Conservation (phyloP, 2,888 invertebrate species). For the Mamestra brassicae region DNA sequence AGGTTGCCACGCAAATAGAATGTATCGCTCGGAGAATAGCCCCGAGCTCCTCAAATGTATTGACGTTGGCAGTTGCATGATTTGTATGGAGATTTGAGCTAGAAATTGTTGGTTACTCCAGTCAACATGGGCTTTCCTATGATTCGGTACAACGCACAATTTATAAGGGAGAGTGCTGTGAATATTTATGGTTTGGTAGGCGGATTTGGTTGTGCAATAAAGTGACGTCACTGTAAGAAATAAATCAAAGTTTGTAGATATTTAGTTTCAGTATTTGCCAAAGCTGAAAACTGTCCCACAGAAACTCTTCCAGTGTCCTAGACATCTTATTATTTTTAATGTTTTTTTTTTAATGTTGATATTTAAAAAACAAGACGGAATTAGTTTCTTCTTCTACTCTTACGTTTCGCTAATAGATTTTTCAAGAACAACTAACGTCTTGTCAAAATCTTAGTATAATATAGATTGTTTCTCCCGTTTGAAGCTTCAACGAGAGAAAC, state of each 20-base stretch:
- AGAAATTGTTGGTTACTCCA: conserved; percentile 35
- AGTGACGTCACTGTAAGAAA: background rate
- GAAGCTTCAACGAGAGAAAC: background rate
- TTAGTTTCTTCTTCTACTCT: too few relatives aligned
- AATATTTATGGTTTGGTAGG: conserved; percentile 1
- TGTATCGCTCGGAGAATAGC: conserved; percentile 36
- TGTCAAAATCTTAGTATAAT: too few relatives aligned
- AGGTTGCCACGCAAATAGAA: conserved; percentile 39
- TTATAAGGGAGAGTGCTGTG: background rate
- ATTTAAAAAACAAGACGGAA: too few relatives aligned
- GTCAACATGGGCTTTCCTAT: conserved; percentile 34
- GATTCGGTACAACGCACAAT: background rate
- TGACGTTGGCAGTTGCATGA: conserved; percentile 51
- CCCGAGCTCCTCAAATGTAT: conserved; percentile 53
- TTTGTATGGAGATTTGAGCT: conserved; percentile 58
- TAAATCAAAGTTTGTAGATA: background rate
- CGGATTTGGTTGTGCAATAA: background rate
- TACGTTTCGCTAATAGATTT: too few relatives aligned
- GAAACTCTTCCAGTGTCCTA: too few relatives aligned
- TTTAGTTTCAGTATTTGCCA: background rate
- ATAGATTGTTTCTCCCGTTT: too few relatives aligned
- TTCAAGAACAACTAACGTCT: too few relatives aligned
- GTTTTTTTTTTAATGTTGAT: too few relatives aligned
- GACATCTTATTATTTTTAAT: too few relatives aligned
- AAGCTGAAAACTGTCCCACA: too few relatives aligned